Percentiles rank a stretch among this genome's conserved stretches.
These are phyloP conservation scores for Dioctria rufipes DNA, from an alignment of 2,888 invertebrate species.

Conservation along the genomic window DNA sequence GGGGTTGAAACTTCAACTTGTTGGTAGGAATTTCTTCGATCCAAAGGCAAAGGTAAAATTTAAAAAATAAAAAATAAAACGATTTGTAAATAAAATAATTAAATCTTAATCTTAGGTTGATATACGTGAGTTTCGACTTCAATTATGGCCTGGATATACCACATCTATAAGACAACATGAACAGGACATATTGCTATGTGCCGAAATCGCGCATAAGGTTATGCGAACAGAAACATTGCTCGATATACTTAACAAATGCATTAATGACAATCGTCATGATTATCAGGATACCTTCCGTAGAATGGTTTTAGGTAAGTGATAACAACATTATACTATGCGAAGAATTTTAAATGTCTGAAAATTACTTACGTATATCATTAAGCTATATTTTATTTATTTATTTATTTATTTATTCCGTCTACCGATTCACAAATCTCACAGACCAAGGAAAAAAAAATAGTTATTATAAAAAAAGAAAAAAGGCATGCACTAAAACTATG, in stretches of 20 bases:
- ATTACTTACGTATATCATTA: too few species aligned
- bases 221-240: constrained; percentile 84
- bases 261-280: constrained; percentile 69
- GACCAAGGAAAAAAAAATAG: too few species aligned
- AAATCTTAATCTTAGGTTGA: constrained; percentile 70
- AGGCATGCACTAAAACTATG: too few species aligned
- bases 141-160: constrained; percentile 88
- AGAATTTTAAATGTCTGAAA: too few species aligned
- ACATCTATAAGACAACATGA: constrained; percentile 91
- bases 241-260: constrained; percentile 76
- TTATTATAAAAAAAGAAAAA: too few species aligned
- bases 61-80: too few species aligned
- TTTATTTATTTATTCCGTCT: too few species aligned
- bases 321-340: neutral
- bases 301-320: constrained; percentile 72
- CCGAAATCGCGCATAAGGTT: constrained; percentile 88
- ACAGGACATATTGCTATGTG: constrained; percentile 80
- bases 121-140: constrained; percentile 77
- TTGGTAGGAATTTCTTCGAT: constrained; percentile 84
- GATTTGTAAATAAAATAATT: neutral
- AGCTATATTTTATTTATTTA: too few species aligned
- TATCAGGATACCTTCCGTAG: constrained; percentile 74
- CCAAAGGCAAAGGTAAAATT: constrained; percentile 75
- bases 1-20: constrained; percentile 77
- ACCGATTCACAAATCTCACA: too few species aligned